A percentile compares a stretch with the other conserved stretches of the same genome.
phyloP scores from a whole-genome alignment of 2,113 vertebrate species.

The Oostethus manadensis region DNA sequence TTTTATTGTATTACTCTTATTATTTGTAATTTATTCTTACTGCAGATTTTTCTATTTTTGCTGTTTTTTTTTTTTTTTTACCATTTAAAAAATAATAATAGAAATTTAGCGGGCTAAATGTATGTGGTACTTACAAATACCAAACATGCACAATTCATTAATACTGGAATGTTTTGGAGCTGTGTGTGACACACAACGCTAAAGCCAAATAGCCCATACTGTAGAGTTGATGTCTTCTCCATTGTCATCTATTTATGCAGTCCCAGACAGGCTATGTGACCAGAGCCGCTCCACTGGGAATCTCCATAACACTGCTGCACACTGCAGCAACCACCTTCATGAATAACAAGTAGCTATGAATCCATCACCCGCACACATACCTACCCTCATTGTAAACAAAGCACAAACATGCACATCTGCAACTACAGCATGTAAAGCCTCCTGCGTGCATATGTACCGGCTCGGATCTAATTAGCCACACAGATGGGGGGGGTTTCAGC shows the following conservation, averaged over 20 bases:
- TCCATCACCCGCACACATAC: conserved; percentile 15
- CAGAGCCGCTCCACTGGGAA: conserved; percentile 49
- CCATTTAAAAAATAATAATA: too few species aligned
- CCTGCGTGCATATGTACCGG: conserved; percentile 1
- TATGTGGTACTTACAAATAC: too few species aligned
- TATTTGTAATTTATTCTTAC: too few species aligned
- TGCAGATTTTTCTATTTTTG: background rate
- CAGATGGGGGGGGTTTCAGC: conserved; percentile 39
- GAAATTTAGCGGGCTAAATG: too few species aligned
- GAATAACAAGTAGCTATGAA: conserved; percentile 62
- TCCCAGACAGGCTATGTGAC: conserved; percentile 50
- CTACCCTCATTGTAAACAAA: conserved; percentile 17
- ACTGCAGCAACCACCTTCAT: conserved; percentile 55
- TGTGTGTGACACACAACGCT: conserved; percentile 3
- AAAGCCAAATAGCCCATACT: background rate
- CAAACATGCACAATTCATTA: background rate
- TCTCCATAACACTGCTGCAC: conserved; percentile 52
- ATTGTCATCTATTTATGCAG: conserved; percentile 23
- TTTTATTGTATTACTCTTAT: too few species aligned
- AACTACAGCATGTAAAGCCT: conserved; percentile 15
- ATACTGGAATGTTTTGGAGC: background rate
- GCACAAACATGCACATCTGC: conserved; percentile 16
- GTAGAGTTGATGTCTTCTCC: conserved; percentile 20
- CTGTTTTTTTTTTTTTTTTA: background rate
- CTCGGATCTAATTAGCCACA: conserved; percentile 21